Evolutionary conservation across 2,113 vertebrate species (phyloP), one percentile per base, ranked within the genome.

Genomic region (Xenopus laevis): DNA sequence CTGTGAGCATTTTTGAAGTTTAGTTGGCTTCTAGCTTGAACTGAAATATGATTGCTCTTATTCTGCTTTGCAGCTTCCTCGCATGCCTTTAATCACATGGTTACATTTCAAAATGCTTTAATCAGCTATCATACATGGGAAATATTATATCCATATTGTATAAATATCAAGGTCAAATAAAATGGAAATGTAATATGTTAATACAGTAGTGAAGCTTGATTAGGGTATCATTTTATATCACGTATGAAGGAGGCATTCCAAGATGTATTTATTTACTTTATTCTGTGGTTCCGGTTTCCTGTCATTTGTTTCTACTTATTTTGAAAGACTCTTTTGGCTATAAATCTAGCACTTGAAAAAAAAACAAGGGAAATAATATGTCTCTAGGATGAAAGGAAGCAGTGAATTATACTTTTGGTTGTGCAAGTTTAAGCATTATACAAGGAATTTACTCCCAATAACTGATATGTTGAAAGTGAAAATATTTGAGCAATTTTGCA

Each of bases 261-360:
- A 61, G 17, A 52, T 74, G 21, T 60, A 59, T 75, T 75, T 68
- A 68, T 75, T 52, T 68, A 62, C 55, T 53, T 75, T 47, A 52
- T 52, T 68, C 13, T 61, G 57, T 68, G 23, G 23, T 68, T 75
- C 65, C 45, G 20, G 72, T 62, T 75, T 75, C 65, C 65, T 75
- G 72, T 68, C 65, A 68, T 75, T 75, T 75, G 72, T 68, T 75
- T 75, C 64, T 59, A 74, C 58, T 76, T 69, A 75, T 61, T 68
- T 46, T 67, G 17, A 74, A 74, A 74, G 71, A 47, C 20, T 45
- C 16, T 63, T 65, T 65, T 65, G 15, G 63, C 40, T 68, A 21
- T 10, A 53, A 61, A 68, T 63, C 61, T 15, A 20, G 57, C 16
- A 55, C 13, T 53, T 68, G 18, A 16, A 74, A 58, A 13, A 40